Conservation (phyloP, 2,797 vertebrate species). For the Oceanodroma leucorhoa region DNA sequence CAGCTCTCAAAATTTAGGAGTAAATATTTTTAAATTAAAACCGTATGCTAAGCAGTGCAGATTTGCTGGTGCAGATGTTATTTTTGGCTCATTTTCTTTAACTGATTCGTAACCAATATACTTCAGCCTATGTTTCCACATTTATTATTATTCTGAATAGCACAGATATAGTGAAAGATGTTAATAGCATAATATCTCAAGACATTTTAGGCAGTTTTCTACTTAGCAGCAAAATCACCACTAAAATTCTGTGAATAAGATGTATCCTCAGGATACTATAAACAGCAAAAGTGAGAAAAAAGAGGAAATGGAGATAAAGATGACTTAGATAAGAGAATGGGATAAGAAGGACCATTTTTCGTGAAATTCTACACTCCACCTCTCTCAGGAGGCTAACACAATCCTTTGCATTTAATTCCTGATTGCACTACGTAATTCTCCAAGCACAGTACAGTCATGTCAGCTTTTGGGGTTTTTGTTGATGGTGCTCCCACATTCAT, state of each 20-base stretch:
- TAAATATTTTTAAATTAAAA: conserved; percentile 71
- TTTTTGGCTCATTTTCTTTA: conserved; percentile 68
- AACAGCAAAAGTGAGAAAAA: neutral
- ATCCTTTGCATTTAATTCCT: neutral
- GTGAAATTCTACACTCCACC: neutral
- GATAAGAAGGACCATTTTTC: neutral
- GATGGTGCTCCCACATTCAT: neutral
- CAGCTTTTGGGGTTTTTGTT: neutral
- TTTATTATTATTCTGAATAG: neutral
- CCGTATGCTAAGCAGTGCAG: conserved; percentile 60
- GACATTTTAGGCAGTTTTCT: neutral
- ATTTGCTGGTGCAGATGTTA: conserved; percentile 63
- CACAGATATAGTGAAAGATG: neutral
- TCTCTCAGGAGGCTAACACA: neutral
- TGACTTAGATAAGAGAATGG: neutral
- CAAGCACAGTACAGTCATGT: neutral
- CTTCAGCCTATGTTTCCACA: neutral
- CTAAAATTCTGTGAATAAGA: neutral
- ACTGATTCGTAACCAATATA: conserved; percentile 41
- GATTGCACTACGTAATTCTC: neutral
- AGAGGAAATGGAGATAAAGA: neutral
- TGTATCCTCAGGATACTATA: neutral
- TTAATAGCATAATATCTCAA: neutral
- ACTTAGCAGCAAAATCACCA: neutral
- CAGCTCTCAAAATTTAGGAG: conserved; percentile 63